Evolutionary conservation across 2,797 vertebrate genomes (phyloP), one percentile per base, ranked within the genome.

Genomic region (Sebastes minor): DNA sequence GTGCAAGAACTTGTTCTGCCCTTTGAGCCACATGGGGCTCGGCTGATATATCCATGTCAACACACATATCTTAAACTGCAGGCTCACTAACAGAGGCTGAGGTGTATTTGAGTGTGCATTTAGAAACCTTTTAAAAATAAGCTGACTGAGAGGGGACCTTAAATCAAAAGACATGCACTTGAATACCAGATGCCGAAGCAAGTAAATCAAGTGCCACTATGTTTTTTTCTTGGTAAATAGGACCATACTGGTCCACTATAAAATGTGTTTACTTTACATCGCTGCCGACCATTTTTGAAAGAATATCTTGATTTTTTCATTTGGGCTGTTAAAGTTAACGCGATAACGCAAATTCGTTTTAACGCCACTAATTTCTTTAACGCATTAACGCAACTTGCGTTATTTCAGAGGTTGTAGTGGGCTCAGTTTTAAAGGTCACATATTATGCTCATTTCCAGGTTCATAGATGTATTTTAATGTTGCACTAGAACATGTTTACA

Each of bases 1-100:
- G 93, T 90, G 92, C 85, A 80, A 83, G 78, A 89, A 84, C 53
- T 79, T 69, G 85, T 70, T 88, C 38, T 8, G 74, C 55, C 75
- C 66, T 78, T 66, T 64, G 70, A 82, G 71, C 83, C 86, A 66
- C 83, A 75, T 46, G 42, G 42, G 83, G 23, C 77, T 68, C 66
- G 78, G 85, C 87, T 71, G 81, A 83, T 75, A 71, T 38, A 28
- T 72, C 64, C 75, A 4, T 73, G 89, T 92, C 90, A 85, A 86
- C 89, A 89, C 74, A 75, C 64, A 73, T 20, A 66, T 76, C 62
- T 64, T 13, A 56, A 73, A 64, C 60, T 42, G 52, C 63, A 22
- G 78, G 53, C 76, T 20, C n/a, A 63, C 69, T 1, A 18, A 86
- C 86, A 88, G 73, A 82, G 72, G 57, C 59, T 1, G 66, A 64